Conservation (phyloP, 2,888 invertebrate genomes). For the Pristionchus exspectatus region DNA sequence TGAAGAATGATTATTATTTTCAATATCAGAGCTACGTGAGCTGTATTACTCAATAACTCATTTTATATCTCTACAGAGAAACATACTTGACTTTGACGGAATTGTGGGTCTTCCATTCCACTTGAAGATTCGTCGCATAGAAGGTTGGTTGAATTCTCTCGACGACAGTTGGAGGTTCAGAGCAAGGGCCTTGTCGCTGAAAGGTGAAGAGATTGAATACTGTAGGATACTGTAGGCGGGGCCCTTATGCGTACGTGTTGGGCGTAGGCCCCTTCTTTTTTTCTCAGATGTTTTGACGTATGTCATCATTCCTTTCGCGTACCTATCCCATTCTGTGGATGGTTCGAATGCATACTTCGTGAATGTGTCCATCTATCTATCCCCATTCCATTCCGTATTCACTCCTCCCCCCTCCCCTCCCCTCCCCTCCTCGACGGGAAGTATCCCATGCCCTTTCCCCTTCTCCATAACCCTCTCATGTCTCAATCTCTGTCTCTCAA, state of each 20-base stretch:
- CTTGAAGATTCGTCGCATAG: conserved; percentile 73
- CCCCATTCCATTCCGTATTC: conserved; percentile 4
- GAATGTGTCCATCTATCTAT: conserved; percentile 10
- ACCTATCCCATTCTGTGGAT: not conserved
- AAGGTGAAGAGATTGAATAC: not conserved
- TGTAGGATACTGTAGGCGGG: not conserved
- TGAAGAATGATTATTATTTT: conserved; percentile 12
- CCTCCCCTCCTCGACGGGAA: not conserved
- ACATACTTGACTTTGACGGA: conserved; percentile 70
- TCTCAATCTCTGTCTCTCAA: conserved; percentile 51
- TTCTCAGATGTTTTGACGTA: not conserved
- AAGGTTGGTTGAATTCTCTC: conserved; percentile 71
- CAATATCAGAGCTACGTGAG: too few species aligned
- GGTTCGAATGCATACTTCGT: conserved; percentile 41
- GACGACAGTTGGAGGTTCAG: conserved; percentile 75
- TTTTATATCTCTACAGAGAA: not conserved
- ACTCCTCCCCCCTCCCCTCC: conserved; percentile 2
- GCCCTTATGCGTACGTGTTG: not conserved
- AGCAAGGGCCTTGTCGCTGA: conserved; percentile 77
- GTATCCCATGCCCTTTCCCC: conserved; percentile 31
- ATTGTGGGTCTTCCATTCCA: conserved; percentile 75
- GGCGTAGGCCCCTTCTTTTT: too few species aligned
- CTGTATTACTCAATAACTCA: not conserved
- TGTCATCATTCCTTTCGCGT: not conserved
- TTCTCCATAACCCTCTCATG: conserved; percentile 31